Base-by-base conservation (phyloP, 2,888 invertebrate genomes). In the Beris morrisii region DNA sequence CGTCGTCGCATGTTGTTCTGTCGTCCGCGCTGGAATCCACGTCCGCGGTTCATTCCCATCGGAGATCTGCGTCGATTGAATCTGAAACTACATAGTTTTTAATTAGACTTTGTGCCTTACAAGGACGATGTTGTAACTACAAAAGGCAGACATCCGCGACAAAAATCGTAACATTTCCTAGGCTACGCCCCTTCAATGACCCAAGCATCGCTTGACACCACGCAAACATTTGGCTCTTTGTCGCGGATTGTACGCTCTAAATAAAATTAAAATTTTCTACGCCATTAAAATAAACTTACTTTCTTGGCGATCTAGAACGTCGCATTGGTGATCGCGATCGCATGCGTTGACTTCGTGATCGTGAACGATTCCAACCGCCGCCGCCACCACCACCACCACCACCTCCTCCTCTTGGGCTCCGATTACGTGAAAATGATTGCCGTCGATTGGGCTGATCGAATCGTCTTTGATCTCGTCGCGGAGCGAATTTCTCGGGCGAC, bases 241-340 rank as follows among this genome's bases (percentile, higher is more conserved):
- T 22, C 1, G 22, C 22, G 22, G 22, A 22, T 22, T 2, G 2
- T 22, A 22, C 22, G 3, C 22, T 3, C 22, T 22, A 22, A 22
- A 22, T 22, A 22, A 22, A 22, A 22, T 22, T n/a, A n/a, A n/a
- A n/a, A n/a, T n/a, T n/a, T 22, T 22, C 22, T 22, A 22, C 22
- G 3, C 22, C 22, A 38, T 38, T 57, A 15, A 12, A 45, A 11
- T 11, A 46, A 13, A 61, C 72, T 73, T 74, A 80, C 80, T 80
- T 75, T 71, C 79, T 75, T 22, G 79, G 79, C 4, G 78, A 78
- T 63, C 79, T 74, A n/a, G 78, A 78, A 32, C 78, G 75, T 9
- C 78, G 73, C 73, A 77, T 75, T 32, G 77, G 78, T 4, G 80
- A 80, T 28, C 81, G 76, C 4, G 79, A 79, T 11, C 80, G 73